A percentile compares a stretch with the other conserved stretches of the same genome.
These are phyloP conservation scores for Hydrophis major DNA, from an alignment of 2,797 vertebrate genomes.

Conservation along the genomic window DNA sequence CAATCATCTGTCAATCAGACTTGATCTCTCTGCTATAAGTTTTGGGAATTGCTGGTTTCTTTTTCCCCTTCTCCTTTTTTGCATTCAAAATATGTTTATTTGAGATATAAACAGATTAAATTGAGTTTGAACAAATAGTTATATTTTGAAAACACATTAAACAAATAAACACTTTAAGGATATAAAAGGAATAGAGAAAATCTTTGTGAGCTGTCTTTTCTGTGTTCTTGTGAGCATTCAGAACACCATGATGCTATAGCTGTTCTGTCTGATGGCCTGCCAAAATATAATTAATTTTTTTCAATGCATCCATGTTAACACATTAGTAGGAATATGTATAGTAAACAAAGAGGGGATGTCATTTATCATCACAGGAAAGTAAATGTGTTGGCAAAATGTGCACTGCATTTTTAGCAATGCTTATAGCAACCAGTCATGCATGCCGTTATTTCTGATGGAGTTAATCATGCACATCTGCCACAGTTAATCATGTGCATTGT, in stretches of 20 bases:
- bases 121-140: constrained; percentile 2
- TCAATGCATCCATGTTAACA: constrained; percentile 32
- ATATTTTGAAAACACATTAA: not conserved
- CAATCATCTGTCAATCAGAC: not conserved
- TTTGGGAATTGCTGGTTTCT: not conserved
- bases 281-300: constrained; percentile 60
- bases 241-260: not conserved
- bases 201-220: constrained; percentile 18
- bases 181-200: constrained; percentile 20
- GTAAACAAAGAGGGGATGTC: constrained; percentile 40
- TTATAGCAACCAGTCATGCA: constrained; percentile 41
- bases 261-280: constrained; percentile 28
- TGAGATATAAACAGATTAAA: not conserved
- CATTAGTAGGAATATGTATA: constrained; percentile 45
- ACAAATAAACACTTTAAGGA: constrained; percentile 41
- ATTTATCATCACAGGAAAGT: constrained; percentile 51
- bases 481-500: constrained; percentile 36
- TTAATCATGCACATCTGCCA: constrained; percentile 42
- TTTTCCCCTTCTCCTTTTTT: not conserved
- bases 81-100: not conserved
- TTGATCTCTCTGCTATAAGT: not conserved
- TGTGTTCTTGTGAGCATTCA: constrained; percentile 24
- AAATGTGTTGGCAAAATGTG: constrained; percentile 34
- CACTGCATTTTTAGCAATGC: constrained; percentile 32
- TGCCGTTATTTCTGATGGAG: constrained; percentile 38